Conservation (phyloP, 2,113 vertebrate species). For the Picathartes gymnocephalus region DNA sequence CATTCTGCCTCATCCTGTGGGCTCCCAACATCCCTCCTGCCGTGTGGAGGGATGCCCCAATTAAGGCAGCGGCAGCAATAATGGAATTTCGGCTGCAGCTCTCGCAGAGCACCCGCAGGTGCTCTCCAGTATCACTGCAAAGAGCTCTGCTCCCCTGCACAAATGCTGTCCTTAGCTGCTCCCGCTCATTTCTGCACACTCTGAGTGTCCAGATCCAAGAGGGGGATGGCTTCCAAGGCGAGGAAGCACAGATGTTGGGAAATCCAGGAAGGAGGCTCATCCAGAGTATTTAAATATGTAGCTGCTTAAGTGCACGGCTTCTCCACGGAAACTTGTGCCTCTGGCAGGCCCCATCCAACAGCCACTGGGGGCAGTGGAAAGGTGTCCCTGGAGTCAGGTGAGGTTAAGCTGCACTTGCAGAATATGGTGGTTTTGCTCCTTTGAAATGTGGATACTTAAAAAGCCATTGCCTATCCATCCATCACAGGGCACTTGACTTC, state of each 20-base stretch:
- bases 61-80: rapidly evolving
- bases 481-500: background rate
- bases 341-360: background rate
- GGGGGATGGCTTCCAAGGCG: slow-evolving; percentile 37
- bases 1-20: background rate
- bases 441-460: background rate
- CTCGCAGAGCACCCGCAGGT: background rate
- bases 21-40: background rate
- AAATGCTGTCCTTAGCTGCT: slow-evolving; percentile 47
- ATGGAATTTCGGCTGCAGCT: background rate
- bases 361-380: background rate
- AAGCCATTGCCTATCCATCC: background rate
- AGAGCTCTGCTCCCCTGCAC: background rate
- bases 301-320: background rate
- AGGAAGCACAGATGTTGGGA: slow-evolving; percentile 55
- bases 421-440: background rate
- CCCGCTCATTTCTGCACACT: background rate
- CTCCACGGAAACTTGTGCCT: background rate
- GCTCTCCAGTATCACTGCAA: rapidly evolving
- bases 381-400: slow-evolving; percentile 13
- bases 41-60: rapidly evolving
- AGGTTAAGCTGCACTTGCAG: slow-evolving; percentile 28
- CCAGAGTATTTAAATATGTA: slow-evolving; percentile 34
- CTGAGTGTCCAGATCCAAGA: slow-evolving; percentile 19
- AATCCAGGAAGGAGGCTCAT: slow-evolving; percentile 51